phyloP scores from a whole-genome alignment of 2,113 vertebrate species.

The Tursiops truncatus region DNA sequence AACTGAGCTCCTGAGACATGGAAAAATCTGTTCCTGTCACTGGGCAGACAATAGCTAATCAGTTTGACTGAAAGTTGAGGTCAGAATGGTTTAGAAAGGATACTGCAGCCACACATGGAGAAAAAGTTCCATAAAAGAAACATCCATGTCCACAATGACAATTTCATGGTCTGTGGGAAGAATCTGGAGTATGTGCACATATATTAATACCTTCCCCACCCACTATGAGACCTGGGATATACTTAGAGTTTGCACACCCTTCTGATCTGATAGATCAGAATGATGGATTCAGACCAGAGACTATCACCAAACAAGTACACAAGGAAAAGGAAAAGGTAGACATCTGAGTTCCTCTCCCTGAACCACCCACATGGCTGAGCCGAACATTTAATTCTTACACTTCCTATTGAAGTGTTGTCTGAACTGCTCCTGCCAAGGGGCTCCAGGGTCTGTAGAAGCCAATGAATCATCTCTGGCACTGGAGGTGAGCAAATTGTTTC shows the following conservation, averaged over 20 bases:
- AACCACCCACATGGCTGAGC: neutral
- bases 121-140: conserved; percentile 15
- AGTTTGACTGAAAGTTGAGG: conserved; percentile 36
- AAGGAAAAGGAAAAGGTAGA: conserved; percentile 11
- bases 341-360: neutral
- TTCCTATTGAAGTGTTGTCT: neutral
- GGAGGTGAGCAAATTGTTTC: neutral
- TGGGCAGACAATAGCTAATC: neutral
- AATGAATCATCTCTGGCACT: neutral
- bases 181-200: neutral
- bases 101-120: neutral
- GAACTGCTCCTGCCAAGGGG: neutral
- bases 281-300: neutral
- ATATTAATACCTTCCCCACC: neutral
- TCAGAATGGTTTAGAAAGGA: conserved; percentile 33
- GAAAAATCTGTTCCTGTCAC: conserved; percentile 51
- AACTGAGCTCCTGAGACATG: conserved; percentile 21
- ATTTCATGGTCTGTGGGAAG: conserved; percentile 20
- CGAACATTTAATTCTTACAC: neutral
- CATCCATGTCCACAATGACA: neutral
- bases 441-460: neutral
- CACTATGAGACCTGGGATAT: neutral
- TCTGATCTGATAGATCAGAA: neutral
- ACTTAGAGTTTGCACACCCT: neutral
- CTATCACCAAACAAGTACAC: neutral